Conservation (phyloP, 1,140 invertebrate genomes). For the Leptinotarsa lineolata region DNA sequence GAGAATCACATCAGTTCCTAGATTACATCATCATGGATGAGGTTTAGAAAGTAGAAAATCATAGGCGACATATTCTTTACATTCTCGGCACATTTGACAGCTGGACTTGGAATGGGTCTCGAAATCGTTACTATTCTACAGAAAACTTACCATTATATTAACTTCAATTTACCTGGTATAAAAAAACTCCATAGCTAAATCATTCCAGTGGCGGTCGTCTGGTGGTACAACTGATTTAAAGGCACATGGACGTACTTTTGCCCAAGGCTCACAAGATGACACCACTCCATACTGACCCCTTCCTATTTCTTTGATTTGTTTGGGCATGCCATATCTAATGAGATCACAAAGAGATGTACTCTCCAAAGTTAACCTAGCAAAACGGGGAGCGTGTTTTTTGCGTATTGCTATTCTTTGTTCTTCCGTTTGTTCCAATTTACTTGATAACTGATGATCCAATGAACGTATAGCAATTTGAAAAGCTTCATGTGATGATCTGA, state of each 20-base stretch:
- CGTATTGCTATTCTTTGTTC: conserved; percentile 77
- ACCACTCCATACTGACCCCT: conserved; percentile 93
- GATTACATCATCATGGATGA: too few species aligned
- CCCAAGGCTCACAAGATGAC: conserved; percentile 83
- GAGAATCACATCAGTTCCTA: too few species aligned
- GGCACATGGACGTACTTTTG: conserved; percentile 73
- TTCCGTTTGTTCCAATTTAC: conserved; percentile 79
- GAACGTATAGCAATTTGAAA: conserved; percentile 71
- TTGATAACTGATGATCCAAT: conserved; percentile 71
- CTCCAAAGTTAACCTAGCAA: conserved; percentile 83
- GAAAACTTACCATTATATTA: neutral
- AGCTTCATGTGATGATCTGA: conserved; percentile 70
- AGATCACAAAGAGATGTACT: conserved; percentile 83
- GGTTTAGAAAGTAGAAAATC: too few species aligned
- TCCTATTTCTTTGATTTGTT: conserved; percentile 80
- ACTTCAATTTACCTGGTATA: conserved; percentile 67
- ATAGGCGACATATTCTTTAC: too few species aligned
- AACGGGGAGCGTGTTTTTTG: conserved; percentile 77
- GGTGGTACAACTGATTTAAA: conserved; percentile 91
- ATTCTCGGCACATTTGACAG: too few species aligned
- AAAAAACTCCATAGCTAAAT: conserved; percentile 90
- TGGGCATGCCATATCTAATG: conserved; percentile 77
- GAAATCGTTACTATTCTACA: neutral
- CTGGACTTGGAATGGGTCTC: neutral
- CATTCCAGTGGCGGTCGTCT: conserved; percentile 90